These are phyloP conservation scores for Pseudolycoriella hygida DNA, from an alignment of 2,888 invertebrate genomes.

Conservation along the genomic window DNA sequence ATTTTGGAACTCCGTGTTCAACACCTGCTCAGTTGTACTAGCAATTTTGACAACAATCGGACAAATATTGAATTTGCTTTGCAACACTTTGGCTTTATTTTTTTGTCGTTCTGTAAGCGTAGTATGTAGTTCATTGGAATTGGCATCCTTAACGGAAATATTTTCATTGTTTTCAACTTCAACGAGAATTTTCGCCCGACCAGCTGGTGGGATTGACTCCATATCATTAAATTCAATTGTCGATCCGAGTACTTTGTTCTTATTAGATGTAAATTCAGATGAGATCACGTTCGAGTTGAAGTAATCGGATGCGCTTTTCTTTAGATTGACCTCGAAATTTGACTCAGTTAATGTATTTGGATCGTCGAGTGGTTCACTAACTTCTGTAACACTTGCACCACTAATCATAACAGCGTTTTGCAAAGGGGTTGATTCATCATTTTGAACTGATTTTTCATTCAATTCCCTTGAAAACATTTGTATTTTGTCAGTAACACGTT, in stretches of 20 bases:
- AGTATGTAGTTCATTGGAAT: background rate
- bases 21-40: too few relatives aligned
- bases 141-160: background rate
- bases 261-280: constrained; percentile 4
- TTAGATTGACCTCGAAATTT: constrained; percentile 6
- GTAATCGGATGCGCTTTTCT: constrained; percentile 18
- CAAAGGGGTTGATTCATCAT: too few relatives aligned
- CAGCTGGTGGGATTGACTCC: constrained; percentile 34
- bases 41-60: background rate
- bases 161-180: constrained; percentile 16
- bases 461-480: constrained; percentile 13
- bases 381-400: background rate
- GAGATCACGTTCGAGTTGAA: constrained; percentile 19
- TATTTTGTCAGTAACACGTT: constrained; percentile 11
- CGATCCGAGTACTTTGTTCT: background rate
- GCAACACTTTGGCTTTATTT: constrained; percentile 41
- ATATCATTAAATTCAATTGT: constrained; percentile 1
- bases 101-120: constrained; percentile 37
- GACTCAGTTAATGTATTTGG: background rate
- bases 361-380: background rate
- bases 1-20: too few relatives aligned
- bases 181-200: constrained; percentile 41
- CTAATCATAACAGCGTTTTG: too few relatives aligned
- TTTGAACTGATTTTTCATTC: constrained; percentile 8
- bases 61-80: constrained; percentile 32